Evolutionary conservation across 2,888 invertebrate species (phyloP).

Genomic region (Apotomis betuletana): DNA sequence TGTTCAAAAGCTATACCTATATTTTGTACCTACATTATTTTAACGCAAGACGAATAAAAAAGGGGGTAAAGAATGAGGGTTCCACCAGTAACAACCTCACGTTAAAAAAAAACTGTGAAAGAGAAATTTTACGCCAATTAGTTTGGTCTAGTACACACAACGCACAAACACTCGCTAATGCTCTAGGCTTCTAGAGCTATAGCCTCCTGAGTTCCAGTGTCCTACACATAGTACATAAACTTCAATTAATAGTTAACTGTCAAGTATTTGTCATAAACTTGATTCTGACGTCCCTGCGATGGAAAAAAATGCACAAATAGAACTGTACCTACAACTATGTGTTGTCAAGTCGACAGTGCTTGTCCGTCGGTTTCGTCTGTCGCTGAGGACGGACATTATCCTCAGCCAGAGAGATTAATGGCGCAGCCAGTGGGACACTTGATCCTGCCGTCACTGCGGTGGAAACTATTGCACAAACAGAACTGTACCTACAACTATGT

Average conservation of each 20-base stretch:
- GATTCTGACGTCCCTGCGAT: constrained; percentile 28
- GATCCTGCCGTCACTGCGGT: constrained; percentile 28
- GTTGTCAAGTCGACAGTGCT: not conserved
- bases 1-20: not conserved
- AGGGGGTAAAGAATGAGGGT: constrained; percentile 2
- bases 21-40: not conserved
- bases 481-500: constrained; percentile 4
- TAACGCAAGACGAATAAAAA: constrained; percentile 1
- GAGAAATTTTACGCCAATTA: constrained; percentile 9
- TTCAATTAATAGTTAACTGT: too few relatives aligned
- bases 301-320: constrained; percentile 29
- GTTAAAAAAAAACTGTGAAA: not conserved
- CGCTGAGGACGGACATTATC: constrained; percentile 19
- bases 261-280: too few relatives aligned
- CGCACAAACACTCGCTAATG: not conserved
- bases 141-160: constrained; percentile 3
- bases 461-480: constrained; percentile 30
- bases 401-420: constrained; percentile 18
- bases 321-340: constrained; percentile 3
- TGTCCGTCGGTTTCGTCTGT: not conserved
- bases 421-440: constrained; percentile 29
- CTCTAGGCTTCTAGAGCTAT: not conserved
- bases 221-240: too few relatives aligned
- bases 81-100: not conserved
- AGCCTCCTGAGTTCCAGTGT: too few relatives aligned